Conservation (phyloP, 2,888 invertebrate species). For the Mechanitis mazaeus region DNA sequence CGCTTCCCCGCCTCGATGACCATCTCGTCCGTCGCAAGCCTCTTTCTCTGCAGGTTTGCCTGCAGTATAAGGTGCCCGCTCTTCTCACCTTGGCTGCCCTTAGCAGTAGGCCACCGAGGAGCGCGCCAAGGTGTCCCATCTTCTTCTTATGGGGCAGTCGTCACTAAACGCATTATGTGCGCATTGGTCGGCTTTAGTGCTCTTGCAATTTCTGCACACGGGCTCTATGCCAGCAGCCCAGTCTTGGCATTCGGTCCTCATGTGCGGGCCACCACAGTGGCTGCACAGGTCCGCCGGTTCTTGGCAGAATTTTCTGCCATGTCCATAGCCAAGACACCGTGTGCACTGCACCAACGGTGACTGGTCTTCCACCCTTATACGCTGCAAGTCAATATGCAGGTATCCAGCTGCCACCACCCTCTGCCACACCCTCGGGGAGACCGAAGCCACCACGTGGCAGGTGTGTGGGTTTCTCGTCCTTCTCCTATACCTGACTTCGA, state of each 20-base stretch:
- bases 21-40: constrained; percentile 30
- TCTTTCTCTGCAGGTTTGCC: constrained; percentile 30
- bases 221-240: constrained; percentile 2
- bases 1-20: constrained; percentile 22
- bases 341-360: constrained; percentile 9
- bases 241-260: neutral
- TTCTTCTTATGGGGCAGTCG: constrained; percentile 19
- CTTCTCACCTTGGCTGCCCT: constrained; percentile 12
- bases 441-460: neutral
- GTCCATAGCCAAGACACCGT: constrained; percentile 5
- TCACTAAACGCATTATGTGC: constrained; percentile 17
- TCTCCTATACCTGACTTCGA: neutral
- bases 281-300: constrained; percentile 23
- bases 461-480: neutral
- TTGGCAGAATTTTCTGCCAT: constrained; percentile 8
- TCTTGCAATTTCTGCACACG: constrained; percentile 21
- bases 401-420: neutral
- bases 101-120: constrained; percentile 20
- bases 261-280: constrained; percentile 29
- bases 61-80: constrained; percentile 21
- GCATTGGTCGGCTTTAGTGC: neutral
- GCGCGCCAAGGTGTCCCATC: constrained; percentile 33
- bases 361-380: neutral
- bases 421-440: neutral
- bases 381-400: neutral